These are phyloP conservation scores for Athrips mouffetella DNA, from an alignment of 2,888 invertebrate species.

Conservation along the genomic window DNA sequence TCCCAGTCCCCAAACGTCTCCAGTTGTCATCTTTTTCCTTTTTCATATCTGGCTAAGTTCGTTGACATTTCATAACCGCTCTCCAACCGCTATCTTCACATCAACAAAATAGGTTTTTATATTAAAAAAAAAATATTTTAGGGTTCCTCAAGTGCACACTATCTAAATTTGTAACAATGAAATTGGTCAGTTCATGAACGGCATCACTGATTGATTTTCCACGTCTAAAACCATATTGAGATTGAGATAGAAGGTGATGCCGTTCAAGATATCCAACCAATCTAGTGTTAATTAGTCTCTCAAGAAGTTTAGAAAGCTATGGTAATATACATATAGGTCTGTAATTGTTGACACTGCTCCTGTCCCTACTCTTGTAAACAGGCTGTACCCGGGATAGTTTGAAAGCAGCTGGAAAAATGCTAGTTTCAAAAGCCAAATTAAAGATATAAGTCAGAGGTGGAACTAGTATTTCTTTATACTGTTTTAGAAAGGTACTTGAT, in stretches of 20 bases:
- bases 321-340: neutral
- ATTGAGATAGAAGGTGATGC: neutral
- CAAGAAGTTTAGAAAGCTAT: neutral
- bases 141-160: no score
- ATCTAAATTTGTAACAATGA: neutral
- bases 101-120: no score
- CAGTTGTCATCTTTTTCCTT: no score
- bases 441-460: neutral
- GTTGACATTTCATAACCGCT: no score
- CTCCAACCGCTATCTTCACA: no score
- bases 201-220: neutral
- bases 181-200: neutral
- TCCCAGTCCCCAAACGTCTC: no score
- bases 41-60: no score
- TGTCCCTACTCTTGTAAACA: neutral
- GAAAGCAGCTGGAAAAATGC: neutral
- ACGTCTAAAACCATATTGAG: neutral
- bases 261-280: neutral
- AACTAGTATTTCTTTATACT: neutral
- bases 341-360: neutral
- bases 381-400: neutral
- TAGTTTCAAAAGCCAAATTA: neutral
- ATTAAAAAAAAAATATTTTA: no score
- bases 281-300: neutral
- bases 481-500: slow-evolving; percentile 4